phyloP scores from a whole-genome alignment of 2,888 invertebrate genomes.

The Tholera decimalis region DNA sequence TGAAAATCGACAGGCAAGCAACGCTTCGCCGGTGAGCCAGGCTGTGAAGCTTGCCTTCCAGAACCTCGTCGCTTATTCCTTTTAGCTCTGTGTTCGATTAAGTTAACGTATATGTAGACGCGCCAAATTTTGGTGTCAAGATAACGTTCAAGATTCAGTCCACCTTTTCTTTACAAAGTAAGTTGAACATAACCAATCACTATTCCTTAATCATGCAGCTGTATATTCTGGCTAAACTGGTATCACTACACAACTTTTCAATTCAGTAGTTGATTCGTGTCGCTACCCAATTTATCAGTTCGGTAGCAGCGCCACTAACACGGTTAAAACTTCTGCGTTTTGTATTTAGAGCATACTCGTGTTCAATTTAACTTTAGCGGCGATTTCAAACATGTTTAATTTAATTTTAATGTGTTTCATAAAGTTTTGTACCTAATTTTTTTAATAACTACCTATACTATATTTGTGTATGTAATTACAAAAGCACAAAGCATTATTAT shows the following conservation, averaged over 20 bases:
- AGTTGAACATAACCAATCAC: not conserved
- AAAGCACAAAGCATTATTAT: too few species aligned
- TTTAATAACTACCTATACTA: too few species aligned
- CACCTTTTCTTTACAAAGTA: too few species aligned
- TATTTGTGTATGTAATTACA: too few species aligned
- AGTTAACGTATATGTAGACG: too few species aligned
- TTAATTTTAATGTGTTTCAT: conserved; percentile 15
- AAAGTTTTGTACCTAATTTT: not conserved
- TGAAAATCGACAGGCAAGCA: too few species aligned
- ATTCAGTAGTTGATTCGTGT: conserved; percentile 29
- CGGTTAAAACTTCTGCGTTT: conserved; percentile 49
- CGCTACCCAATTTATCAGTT: conserved; percentile 40
- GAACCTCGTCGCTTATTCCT: too few species aligned
- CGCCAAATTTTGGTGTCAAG: too few species aligned
- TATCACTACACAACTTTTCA: conserved; percentile 24
- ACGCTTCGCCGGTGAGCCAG: too few species aligned
- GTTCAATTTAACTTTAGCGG: conserved; percentile 48
- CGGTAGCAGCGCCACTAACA: conserved; percentile 39
- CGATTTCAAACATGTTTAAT: conserved; percentile 36
- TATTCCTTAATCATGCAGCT: not conserved
- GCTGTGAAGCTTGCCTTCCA: too few species aligned
- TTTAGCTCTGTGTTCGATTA: too few species aligned
- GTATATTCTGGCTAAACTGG: conserved; percentile 8
- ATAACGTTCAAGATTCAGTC: too few species aligned
- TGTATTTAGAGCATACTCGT: conserved; percentile 43